These are phyloP conservation scores for Manacus vitellinus DNA, from an alignment of 2,113 vertebrate species.

Conservation along the genomic window DNA sequence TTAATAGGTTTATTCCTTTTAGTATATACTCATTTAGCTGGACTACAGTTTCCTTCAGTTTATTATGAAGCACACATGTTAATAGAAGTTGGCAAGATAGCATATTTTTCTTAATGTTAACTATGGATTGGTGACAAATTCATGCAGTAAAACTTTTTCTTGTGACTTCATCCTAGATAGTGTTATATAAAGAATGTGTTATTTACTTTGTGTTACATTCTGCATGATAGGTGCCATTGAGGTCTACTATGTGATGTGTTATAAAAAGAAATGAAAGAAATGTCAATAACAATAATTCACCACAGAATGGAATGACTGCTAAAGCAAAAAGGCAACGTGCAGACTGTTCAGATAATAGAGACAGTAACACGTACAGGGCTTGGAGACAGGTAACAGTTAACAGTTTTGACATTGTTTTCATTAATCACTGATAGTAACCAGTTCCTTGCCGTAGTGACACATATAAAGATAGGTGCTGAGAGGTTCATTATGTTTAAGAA, in stretches of 20 bases:
- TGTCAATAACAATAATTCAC: neutral
- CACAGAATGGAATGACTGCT: neutral
- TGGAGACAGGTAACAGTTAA: neutral
- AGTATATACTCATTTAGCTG: neutral
- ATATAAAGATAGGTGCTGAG: neutral
- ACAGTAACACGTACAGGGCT: neutral
- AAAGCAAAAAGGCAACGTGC: neutral
- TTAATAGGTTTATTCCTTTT: neutral
- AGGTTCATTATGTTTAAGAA: neutral
- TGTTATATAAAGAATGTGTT: neutral
- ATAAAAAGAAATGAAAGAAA: neutral
- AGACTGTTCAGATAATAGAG: neutral
- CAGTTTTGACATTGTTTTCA: neutral
- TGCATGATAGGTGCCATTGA: neutral
- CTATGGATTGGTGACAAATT: neutral
- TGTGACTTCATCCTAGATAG: neutral
- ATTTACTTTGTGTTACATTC: neutral
- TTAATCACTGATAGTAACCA: neutral
- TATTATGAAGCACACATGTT: neutral
- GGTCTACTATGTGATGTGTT: neutral
- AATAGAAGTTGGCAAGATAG: neutral
- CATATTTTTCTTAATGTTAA: neutral
- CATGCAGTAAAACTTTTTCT: neutral
- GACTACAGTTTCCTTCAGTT: neutral
- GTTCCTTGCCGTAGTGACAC: neutral